Evolutionary conservation across 1,140 invertebrate species (phyloP), one percentile per base, ranked within the genome.

Genomic region (Penaeus vannamei): DNA sequence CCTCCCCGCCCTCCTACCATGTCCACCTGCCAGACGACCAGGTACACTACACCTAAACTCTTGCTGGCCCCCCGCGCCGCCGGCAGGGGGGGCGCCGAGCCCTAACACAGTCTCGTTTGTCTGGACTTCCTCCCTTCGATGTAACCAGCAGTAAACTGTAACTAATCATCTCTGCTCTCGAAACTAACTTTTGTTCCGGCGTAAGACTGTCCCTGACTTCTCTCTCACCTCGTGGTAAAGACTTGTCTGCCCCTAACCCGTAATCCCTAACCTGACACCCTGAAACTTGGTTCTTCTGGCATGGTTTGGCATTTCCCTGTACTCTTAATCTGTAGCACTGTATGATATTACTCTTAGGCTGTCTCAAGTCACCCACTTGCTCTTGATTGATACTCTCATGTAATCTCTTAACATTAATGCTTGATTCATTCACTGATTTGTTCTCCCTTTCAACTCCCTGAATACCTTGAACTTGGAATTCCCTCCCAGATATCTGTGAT

Each of bases 1-100:
- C 86, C 61, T 89, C 90, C 62, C 91, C 90, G 66, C 87, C 91
- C 82, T 89, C 89, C 36, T 91, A 91, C 61, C 85, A 86, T 88
- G 91, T 91, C 84, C 83, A 89, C 82, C 89, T 89, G 86, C 91
- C 89, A 77, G 87, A 91, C 17, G 91, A 91, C 59, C 91, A 91
- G 91, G 89, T 91, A 91, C 84, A 86, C 83, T 17, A 26, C 26
- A 17, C 80, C 46, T 59, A 42, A 76, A 61, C 79, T 72, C 36
- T 29, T 22, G 66, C 72, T 32, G 46, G 36, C 72, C 26, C 36
- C 62, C 22, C 60, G 26, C 46, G 53, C 26, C 32, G 66, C 32
- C 66, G 32, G 32, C n/a, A 72, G 32, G 26, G 22, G 60, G 5
- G 20, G 26, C 46, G 5, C 64, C 20, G 22, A 66, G 26, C 61